Percentiles rank a stretch among this genome's conserved stretches.
Evolutionary conservation across 2,797 vertebrate genomes (phyloP).

Genomic region (Podarcis siculus): DNA sequence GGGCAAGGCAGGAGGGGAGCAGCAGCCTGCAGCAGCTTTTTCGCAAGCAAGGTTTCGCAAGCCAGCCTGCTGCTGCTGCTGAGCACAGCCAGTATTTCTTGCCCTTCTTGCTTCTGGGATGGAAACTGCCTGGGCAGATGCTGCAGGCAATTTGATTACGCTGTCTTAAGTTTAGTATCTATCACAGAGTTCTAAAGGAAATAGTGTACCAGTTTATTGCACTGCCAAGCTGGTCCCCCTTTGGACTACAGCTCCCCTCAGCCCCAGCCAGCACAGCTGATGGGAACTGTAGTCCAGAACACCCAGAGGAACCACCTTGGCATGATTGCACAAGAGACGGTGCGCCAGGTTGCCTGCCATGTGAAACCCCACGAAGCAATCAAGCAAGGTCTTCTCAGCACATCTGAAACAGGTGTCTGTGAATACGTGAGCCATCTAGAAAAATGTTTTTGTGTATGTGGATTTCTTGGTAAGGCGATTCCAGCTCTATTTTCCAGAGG

Average conservation of each 20-base stretch:
- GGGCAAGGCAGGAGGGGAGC: not conserved
- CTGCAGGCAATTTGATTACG: not conserved
- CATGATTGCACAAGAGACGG: too few relatives aligned
- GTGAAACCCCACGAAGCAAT: not conserved
- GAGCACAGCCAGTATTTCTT: not conserved
- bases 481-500: not conserved
- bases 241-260: too few relatives aligned
- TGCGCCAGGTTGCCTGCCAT: not conserved
- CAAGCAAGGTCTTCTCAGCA: not conserved
- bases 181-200: not conserved
- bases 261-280: too few relatives aligned
- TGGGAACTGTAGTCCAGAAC: too few relatives aligned
- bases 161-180: not conserved
- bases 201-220: not conserved
- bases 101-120: not conserved
- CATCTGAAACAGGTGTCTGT: not conserved
- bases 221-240: not conserved
- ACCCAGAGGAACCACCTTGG: too few relatives aligned
- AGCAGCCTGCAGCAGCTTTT: not conserved
- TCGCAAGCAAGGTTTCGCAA: rapidly evolving
- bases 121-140: not conserved
- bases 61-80: not conserved
- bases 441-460: not conserved
- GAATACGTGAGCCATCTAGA: not conserved
- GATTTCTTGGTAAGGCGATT: not conserved